Percentiles rank a stretch among this genome's conserved stretches.
Evolutionary conservation across 2,797 vertebrate species (phyloP).

Genomic region (Sarcophilus harrisii): DNA sequence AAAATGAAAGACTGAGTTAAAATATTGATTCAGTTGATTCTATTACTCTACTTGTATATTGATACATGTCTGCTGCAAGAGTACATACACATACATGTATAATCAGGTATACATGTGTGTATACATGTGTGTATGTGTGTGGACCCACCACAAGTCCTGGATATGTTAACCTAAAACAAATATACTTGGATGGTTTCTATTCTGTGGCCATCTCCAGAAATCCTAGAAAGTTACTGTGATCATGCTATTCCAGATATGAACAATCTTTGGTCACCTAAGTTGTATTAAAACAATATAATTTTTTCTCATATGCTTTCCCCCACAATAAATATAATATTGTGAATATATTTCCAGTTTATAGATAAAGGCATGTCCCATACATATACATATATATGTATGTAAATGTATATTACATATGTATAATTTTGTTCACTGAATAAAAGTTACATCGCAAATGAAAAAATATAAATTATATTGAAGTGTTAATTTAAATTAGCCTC

Average conservation of each 20-base stretch:
- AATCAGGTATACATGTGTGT: no score
- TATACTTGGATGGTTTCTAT: not conserved
- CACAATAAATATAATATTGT: not conserved
- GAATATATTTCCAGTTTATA: not conserved
- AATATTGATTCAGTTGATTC: not conserved
- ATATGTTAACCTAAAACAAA: not conserved
- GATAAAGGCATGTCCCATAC: not conserved
- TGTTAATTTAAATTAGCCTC: not conserved
- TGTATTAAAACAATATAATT: not conserved
- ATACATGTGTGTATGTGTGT: not conserved
- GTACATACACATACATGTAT: no score
- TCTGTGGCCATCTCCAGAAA: not conserved
- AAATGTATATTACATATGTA: no score
- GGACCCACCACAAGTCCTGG: not conserved
- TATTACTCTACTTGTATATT: no score
- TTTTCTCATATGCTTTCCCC: not conserved
- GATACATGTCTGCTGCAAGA: no score
- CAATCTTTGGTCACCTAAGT: not conserved
- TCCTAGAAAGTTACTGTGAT: not conserved
- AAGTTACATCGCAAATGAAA: not conserved
- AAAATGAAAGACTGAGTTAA: not conserved
- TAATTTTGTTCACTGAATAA: no score
- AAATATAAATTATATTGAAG: not conserved
- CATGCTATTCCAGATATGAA: not conserved
- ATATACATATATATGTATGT: no score